Percentiles rank a stretch among this genome's conserved stretches.
phyloP scores from a whole-genome alignment of 1,140 invertebrate genomes.

The Thereuonema tuberculata region DNA sequence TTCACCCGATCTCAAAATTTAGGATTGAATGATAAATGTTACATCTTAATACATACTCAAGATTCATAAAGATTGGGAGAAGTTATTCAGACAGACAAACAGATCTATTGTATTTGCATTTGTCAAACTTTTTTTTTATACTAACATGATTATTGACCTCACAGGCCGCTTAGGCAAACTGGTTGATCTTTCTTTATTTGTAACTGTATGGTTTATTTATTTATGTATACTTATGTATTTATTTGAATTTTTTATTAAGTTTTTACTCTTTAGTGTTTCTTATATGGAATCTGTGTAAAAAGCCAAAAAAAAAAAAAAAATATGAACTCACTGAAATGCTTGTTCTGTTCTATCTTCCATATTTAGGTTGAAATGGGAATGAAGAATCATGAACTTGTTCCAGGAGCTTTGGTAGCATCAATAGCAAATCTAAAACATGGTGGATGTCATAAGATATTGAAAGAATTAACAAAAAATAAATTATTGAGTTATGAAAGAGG shows the following conservation, averaged over 20 bases:
- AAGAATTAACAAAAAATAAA: slow-evolving; percentile 77
- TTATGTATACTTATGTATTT: too few species aligned
- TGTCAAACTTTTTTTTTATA: background rate
- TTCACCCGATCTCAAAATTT: too few species aligned
- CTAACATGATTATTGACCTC: background rate
- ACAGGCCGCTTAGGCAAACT: background rate
- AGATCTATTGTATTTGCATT: background rate
- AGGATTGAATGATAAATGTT: background rate
- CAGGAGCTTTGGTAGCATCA: slow-evolving; percentile 68
- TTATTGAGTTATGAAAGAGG: slow-evolving; percentile 84
- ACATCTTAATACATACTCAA: background rate
- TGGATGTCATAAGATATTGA: slow-evolving; percentile 81
- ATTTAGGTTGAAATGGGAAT: slow-evolving; percentile 95
- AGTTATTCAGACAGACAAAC: background rate
- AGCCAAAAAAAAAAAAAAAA: background rate
- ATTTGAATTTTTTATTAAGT: too few species aligned
- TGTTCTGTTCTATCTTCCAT: background rate
- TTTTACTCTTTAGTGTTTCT: too few species aligned
- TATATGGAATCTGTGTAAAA: too few species aligned
- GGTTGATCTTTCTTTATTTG: slow-evolving; percentile 8
- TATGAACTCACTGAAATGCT: background rate
- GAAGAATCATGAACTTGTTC: slow-evolving; percentile 98
- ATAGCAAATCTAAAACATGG: slow-evolving; percentile 88
- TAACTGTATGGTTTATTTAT: too few species aligned
- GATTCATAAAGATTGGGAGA: background rate